These are phyloP conservation scores for Ascaphus truei DNA, from an alignment of 2,113 vertebrate genomes.

Conservation along the genomic window DNA sequence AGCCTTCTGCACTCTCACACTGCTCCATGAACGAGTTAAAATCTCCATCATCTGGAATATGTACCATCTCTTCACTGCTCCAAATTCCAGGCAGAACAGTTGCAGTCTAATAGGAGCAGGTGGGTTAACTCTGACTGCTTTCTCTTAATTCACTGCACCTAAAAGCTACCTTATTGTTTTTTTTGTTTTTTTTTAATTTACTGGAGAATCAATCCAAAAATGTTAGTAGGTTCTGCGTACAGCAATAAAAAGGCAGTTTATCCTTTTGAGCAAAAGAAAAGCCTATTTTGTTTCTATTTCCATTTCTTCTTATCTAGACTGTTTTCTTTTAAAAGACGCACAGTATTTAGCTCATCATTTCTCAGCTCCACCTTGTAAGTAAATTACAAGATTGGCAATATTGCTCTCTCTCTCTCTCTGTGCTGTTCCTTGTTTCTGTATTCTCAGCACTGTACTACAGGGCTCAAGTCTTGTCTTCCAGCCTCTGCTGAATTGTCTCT, in stretches of 20 bases:
- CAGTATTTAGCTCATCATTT: neutral
- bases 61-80: constrained; percentile 49
- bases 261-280: neutral
- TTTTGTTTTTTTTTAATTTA: neutral
- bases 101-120: neutral
- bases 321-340: neutral
- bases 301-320: neutral
- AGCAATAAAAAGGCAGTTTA: neutral
- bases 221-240: neutral
- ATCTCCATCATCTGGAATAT: constrained; percentile 76
- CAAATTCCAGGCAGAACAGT: constrained; percentile 16
- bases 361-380: neutral
- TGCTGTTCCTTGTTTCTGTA: neutral
- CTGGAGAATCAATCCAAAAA: neutral
- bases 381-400: neutral
- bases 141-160: neutral
- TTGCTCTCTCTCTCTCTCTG: neutral
- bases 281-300: neutral
- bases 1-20: constrained; percentile 70
- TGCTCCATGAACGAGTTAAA: constrained; percentile 77
- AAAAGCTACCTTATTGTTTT: no score
- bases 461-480: neutral
- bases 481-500: constrained; percentile 34
- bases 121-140: constrained; percentile 31
- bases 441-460: neutral